A percentile compares a stretch with the other conserved stretches of the same genome.
Evolutionary conservation across 2,797 vertebrate species (phyloP).

Genomic region (Prunella strophiata): DNA sequence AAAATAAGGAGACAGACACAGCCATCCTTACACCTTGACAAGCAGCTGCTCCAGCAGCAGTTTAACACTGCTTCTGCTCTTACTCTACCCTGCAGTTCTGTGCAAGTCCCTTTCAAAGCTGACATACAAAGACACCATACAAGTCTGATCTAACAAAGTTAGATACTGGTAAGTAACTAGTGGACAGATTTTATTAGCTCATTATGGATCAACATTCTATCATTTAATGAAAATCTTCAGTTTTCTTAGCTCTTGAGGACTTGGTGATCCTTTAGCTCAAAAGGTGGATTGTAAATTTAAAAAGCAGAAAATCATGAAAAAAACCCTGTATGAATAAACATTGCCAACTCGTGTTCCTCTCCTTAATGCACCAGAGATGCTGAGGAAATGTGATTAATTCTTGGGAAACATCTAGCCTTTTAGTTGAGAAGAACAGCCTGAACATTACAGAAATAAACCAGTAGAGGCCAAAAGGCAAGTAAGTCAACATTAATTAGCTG

Average conservation of each 20-base stretch:
- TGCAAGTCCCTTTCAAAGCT: neutral
- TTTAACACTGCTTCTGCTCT: neutral
- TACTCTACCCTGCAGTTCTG: neutral
- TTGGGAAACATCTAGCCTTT: neutral
- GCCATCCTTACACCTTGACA: neutral
- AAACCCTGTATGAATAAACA: neutral
- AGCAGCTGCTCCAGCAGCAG: neutral
- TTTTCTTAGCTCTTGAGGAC: neutral
- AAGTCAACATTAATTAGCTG: neutral
- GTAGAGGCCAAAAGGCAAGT: neutral
- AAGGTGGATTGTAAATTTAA: neutral
- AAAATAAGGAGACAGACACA: rapidly evolving
- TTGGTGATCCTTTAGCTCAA: neutral
- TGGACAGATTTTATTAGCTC: neutral
- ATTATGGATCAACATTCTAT: neutral
- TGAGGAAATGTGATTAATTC: neutral
- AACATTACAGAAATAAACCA: neutral
- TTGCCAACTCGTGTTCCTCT: neutral
- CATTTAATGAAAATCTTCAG: neutral
- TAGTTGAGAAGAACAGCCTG: neutral
- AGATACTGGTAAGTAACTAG: neutral
- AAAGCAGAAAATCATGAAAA: neutral
- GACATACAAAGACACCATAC: neutral
- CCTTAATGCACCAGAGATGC: neutral
- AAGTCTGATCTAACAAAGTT: neutral